phyloP scores from a whole-genome alignment of 2,797 vertebrate species.

The Naso thynnoides region DNA sequence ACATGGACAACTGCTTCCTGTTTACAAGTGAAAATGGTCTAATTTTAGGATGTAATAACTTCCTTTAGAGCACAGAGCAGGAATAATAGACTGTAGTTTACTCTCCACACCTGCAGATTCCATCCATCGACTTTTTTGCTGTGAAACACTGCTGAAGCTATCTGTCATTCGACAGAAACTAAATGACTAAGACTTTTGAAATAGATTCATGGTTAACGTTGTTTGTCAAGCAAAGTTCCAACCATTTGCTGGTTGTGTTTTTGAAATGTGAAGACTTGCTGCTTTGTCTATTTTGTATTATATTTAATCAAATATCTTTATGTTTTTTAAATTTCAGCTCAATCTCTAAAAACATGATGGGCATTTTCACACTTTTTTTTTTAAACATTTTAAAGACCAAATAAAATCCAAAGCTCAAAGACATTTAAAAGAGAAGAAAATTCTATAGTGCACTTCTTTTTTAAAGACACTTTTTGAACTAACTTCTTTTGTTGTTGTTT shows the following conservation, averaged over 20 bases:
- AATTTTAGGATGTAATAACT: neutral
- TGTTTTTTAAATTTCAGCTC: neutral
- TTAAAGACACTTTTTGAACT: neutral
- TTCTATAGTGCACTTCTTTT: neutral
- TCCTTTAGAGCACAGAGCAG: neutral
- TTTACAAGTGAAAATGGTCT: neutral
- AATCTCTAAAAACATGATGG: neutral
- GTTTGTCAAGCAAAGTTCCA: no score
- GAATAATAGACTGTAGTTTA: neutral
- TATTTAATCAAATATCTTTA: neutral
- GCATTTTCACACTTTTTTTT: no score
- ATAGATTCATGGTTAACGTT: no score
- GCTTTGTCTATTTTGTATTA: neutral
- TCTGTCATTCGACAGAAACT: no score
- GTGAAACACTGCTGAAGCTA: no score
- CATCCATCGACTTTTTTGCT: no score
- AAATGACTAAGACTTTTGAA: no score
- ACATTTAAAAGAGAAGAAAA: neutral
- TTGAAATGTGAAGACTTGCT: neutral
- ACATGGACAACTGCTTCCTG: neutral
- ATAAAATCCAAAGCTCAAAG: no score
- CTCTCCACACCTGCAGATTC: no score
- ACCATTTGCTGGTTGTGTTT: neutral
- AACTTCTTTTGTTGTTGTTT: neutral
- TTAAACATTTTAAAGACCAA: no score